Evolutionary conservation across 2,888 invertebrate genomes (phyloP).

Genomic region (Calliphora vomitoria): DNA sequence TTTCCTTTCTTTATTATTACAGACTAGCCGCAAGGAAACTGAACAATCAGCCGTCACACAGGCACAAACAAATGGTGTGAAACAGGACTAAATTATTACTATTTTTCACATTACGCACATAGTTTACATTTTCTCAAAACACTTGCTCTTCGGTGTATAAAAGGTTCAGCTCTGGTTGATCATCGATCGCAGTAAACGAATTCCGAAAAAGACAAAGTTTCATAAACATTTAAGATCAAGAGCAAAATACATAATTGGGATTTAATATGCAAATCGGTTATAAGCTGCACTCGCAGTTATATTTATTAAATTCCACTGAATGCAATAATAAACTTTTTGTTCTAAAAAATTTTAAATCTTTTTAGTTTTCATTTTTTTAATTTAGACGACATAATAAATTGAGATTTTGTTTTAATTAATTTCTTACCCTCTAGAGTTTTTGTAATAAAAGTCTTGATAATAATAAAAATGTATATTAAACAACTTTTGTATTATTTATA

Average conservation of each 20-base stretch:
- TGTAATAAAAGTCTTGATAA: slow-evolving; percentile 60
- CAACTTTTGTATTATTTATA: neutral
- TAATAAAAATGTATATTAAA: slow-evolving; percentile 27
- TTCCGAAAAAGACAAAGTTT: slow-evolving; percentile 49
- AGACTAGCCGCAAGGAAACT: slow-evolving; percentile 87
- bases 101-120: slow-evolving; percentile 12
- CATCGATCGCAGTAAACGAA: neutral
- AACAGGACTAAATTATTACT: slow-evolving; percentile 85
- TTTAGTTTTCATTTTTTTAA: neutral
- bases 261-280: neutral
- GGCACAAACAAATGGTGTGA: slow-evolving; percentile 87
- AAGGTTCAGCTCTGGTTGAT: too few species aligned
- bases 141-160: neutral
- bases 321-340: slow-evolving; percentile 8
- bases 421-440: slow-evolving; percentile 41
- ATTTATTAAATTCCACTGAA: slow-evolving; percentile 22
- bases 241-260: neutral
- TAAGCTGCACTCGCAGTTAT: neutral
- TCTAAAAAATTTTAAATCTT: slow-evolving; percentile 46
- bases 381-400: neutral
- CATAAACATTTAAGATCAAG: slow-evolving; percentile 31
- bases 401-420: neutral
- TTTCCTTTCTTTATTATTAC: slow-evolving; percentile 79
- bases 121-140: slow-evolving; percentile 21
- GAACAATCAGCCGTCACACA: slow-evolving; percentile 85